These are phyloP conservation scores for Drosophila novamexicana DNA, from an alignment of 1,140 invertebrate species.

Conservation along the genomic window DNA sequence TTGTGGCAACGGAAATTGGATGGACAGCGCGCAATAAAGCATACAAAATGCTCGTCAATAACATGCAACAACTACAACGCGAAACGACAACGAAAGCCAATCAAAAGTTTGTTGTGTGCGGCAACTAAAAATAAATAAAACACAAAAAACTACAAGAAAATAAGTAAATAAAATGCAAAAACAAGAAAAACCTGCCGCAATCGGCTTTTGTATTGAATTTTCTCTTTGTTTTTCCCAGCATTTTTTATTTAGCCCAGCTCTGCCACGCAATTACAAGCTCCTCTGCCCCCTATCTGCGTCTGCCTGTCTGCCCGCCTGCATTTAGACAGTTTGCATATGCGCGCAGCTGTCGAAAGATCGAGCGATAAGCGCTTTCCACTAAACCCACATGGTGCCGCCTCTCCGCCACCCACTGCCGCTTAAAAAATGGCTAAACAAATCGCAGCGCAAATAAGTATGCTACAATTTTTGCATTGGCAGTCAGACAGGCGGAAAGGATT, in stretches of 20 bases:
- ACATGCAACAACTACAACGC: slow-evolving; percentile 48
- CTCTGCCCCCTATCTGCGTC: neutral
- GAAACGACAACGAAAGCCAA: slow-evolving; percentile 59
- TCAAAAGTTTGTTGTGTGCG: slow-evolving; percentile 61
- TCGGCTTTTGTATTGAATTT: slow-evolving; percentile 60
- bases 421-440: slow-evolving; percentile 27
- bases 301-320: neutral
- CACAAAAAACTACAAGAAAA: slow-evolving; percentile 15
- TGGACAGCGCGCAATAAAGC: slow-evolving; percentile 70
- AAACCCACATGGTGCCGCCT: too few relatives aligned
- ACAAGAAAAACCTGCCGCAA: slow-evolving; percentile 18
- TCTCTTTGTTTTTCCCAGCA: slow-evolving; percentile 3
- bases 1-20: slow-evolving; percentile 75
- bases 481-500: slow-evolving; percentile 18
- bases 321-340: slow-evolving; percentile 54
- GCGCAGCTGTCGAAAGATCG: slow-evolving; percentile 66
- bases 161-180: slow-evolving; percentile 41
- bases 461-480: slow-evolving; percentile 41
- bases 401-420: too few relatives aligned
- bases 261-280: slow-evolving; percentile 30
- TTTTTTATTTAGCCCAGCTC: slow-evolving; percentile 6
- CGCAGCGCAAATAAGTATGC: slow-evolving; percentile 44
- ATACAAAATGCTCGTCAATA: slow-evolving; percentile 76
- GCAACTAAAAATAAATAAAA: slow-evolving; percentile 14
- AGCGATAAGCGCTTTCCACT: slow-evolving; percentile 45